These are phyloP conservation scores for Corythornis cristatus DNA, from an alignment of 2,113 vertebrate species.

Conservation along the genomic window DNA sequence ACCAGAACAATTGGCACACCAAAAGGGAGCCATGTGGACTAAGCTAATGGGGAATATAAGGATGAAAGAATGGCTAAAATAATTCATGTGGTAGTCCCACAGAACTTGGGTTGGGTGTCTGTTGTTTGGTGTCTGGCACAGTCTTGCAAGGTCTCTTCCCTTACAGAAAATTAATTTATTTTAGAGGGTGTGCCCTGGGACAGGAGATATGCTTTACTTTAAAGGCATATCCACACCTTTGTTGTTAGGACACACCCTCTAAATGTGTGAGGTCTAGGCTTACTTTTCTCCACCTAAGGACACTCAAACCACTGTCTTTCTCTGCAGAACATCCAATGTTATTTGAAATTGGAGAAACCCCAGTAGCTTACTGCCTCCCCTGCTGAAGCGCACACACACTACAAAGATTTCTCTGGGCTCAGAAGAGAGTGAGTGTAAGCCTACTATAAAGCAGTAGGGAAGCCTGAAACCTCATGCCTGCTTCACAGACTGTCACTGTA, in stretches of 20 bases:
- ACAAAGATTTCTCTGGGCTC: constrained; percentile 7
- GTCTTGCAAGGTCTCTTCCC: background rate
- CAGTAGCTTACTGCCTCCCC: background rate
- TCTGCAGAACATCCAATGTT: background rate
- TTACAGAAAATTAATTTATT: background rate
- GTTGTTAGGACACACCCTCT: background rate
- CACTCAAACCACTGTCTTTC: background rate
- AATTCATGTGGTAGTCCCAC: background rate
- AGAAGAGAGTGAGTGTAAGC: background rate
- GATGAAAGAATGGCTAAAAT: background rate
- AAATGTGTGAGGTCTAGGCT: background rate
- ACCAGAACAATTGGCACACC: background rate
- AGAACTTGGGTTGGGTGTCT: background rate
- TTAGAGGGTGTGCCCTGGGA: background rate
- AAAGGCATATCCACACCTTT: background rate
- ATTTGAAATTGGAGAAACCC: background rate
- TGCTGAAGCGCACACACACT: background rate
- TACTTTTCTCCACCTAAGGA: background rate
- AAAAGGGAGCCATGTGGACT: background rate
- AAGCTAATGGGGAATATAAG: background rate
- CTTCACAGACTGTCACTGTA: background rate
- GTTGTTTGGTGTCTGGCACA: background rate
- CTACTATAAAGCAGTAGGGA: constrained; percentile 12
- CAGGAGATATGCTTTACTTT: background rate
- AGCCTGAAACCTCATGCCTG: background rate